Evolutionary conservation across 2,888 invertebrate species (phyloP), one percentile per base, ranked within the genome.

Genomic region (Lithophane semibrunnea): DNA sequence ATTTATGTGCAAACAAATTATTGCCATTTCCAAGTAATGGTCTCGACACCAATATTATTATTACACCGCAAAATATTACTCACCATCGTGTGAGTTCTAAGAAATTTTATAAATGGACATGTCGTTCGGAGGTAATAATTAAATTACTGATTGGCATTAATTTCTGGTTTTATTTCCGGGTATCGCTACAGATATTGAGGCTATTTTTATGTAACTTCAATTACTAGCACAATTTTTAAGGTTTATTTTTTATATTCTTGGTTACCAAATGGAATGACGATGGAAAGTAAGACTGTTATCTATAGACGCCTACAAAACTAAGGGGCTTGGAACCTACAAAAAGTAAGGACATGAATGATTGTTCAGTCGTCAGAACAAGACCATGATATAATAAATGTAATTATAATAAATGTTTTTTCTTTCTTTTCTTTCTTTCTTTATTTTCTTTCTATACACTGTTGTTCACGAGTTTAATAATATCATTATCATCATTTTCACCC

Each of bases 131-230:
- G 73, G 29, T 68, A 54, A 29, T 44, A 73, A 66, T 73, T 29
- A 73, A 56, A 68, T 44, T 24, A 68, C 21, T 37, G 24, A 79
- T 47, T 47, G 52, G 18, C 74, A 49, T 65, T 58, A 68, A 80
- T 64, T n/a, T 74, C 68, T 79, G 21, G 60, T 80, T 79, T 80
- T 24, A 75, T 79, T 80, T 80, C 79, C 80, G 81, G 49, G 21
- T 73, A 37, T 54, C 63, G 42, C 13, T 16, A 37, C 42, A 63
- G 44, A 24, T 44, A 68, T 24, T 68, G 44, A 79, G 67, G 63
- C 21, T 37, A 58, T 68, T 64, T 80, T 79, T 64, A 80, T 44
- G 44, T 73, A 80, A 80, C 63, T 67, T 49, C 21, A 61, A 42
- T 49, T 60, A 60, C 10, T 44, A 10, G 78, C 24, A 16, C 24